These are phyloP conservation scores for Caenorhabditis sp. DNA, from an alignment of 2,888 invertebrate genomes.

Conservation along the genomic window DNA sequence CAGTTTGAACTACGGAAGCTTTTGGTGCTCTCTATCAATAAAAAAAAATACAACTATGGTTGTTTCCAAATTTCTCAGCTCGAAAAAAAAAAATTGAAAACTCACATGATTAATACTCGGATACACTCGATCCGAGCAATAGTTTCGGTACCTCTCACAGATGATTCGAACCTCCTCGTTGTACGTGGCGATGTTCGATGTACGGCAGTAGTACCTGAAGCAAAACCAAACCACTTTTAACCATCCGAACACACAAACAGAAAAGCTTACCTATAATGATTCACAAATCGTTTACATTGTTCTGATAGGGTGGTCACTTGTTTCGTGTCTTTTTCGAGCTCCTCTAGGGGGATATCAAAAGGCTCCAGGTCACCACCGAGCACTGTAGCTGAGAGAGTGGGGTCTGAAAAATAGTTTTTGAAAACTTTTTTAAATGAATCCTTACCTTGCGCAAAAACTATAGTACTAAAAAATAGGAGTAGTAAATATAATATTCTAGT, in stretches of 20 bases:
- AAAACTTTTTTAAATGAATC: conserved; percentile 16
- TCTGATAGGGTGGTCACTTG: conserved; percentile 77
- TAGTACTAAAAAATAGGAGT: too few species aligned
- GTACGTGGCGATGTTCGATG: conserved; percentile 79
- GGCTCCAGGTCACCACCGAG: conserved; percentile 73
- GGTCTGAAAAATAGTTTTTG: conserved; percentile 31
- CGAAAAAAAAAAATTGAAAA: too few species aligned
- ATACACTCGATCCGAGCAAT: conserved; percentile 78
- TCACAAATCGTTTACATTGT: conserved; percentile 77
- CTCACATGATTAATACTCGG: conserved; percentile 78
- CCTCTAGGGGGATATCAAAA: conserved; percentile 76
- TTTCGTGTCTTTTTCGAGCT: conserved; percentile 75
- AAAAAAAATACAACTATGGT: too few species aligned
- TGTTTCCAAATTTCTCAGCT: too few species aligned
- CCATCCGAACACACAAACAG: background rate
- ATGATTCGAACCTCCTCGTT: conserved; percentile 81
- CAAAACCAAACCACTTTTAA: background rate
- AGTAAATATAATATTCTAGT: background rate
- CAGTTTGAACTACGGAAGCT: too few species aligned
- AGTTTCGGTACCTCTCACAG: conserved; percentile 77
- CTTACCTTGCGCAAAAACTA: conserved; percentile 7
- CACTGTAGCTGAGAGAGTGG: conserved; percentile 57
- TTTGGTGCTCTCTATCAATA: too few species aligned
- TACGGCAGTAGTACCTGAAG: conserved; percentile 77
- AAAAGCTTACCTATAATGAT: conserved; percentile 73